Evolutionary conservation across 2,797 vertebrate genomes (phyloP).

Genomic region (Acipenser oxyrinchus): DNA sequence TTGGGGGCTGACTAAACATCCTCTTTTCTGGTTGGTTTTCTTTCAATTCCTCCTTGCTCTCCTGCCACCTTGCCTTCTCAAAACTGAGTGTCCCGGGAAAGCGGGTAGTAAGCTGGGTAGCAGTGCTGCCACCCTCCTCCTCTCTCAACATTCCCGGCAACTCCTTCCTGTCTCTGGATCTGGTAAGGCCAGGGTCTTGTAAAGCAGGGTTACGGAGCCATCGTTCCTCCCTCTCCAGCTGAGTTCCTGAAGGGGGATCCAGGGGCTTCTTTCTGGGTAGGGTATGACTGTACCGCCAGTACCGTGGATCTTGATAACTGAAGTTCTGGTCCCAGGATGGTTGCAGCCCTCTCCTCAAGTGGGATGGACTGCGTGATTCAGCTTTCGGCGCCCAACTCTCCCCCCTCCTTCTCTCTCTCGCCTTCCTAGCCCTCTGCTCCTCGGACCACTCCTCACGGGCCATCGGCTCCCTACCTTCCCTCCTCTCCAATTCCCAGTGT

Average conservation of each 20-base stretch:
- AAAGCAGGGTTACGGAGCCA: constrained; percentile 2
- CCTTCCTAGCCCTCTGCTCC: constrained; percentile 25
- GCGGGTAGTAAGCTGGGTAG: constrained; percentile 15
- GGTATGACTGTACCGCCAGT: constrained; percentile 56
- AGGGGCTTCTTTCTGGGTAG: constrained; percentile 46
- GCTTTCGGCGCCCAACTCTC: constrained; percentile 44
- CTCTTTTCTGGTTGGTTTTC: constrained; percentile 20
- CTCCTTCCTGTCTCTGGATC: constrained; percentile 26
- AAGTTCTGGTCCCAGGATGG: constrained; percentile 35
- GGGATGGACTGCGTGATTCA: constrained; percentile 35
- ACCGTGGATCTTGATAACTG: constrained; percentile 52
- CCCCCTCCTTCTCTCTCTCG: constrained; percentile 14
- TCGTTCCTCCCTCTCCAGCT: constrained; percentile 9
- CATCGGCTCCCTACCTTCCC: constrained; percentile 35
- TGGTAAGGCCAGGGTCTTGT: constrained; percentile 28
- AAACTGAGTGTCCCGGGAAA: constrained; percentile 19
- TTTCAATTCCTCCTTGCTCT: constrained; percentile 24
- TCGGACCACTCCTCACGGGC: constrained; percentile 35
- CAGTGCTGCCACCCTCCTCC: constrained; percentile 23
- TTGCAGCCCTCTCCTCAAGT: constrained; percentile 33
- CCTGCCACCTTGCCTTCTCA: constrained; percentile 21
- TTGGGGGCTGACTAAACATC: constrained; percentile 50
- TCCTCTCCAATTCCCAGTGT: constrained; percentile 32
- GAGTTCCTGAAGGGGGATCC: constrained; percentile 38
- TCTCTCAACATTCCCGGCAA: constrained; percentile 31